Base-by-base conservation (phyloP, 2,797 vertebrate genomes). In the Phaenicophaeus curvirostris region DNA sequence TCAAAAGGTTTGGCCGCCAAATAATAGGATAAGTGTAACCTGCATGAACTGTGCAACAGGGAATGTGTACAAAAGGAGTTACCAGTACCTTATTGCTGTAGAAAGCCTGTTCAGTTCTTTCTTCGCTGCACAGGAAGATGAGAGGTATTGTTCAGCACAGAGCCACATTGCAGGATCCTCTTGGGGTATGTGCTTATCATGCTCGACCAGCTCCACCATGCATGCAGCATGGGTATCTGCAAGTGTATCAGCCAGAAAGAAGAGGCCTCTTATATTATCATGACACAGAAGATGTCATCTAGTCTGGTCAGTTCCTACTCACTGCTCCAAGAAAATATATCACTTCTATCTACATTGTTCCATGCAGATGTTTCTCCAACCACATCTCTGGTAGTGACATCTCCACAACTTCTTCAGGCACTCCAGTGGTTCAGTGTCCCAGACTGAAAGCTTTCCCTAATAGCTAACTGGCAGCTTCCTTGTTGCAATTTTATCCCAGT, bases 41-140 rank as follows among this genome's bases (percentile, higher is more conserved):
- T 55, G 16, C 15, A 39, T n/a, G 33, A 68, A n/a, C 14, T 31
- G 15, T 33, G 7, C 3, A 3, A 57, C 4, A 30, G 12, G 4
- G 41, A 50, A 25, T 0, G 1, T 13, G 41, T 51, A 61, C 16
- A 21, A 48, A 86, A 61, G 41, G 33, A 69, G 59, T 27, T 30
- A 35, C 9, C 0, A 0, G 53, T 21, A 21, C 35, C n/a, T 53
- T 1, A 0, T 25, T 37, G n/a, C 24, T 53, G 31, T 17, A 13
- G 21, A 55, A 92, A 76, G 74, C 0, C 0, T 6, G 33, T 57
- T 81, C 37, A 25, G 20, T 8, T 48, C 20, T 23, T 23, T 42
- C 57, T 39, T 57, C 69, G 48, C 46, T 77, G 61, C 3, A 4
- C 28, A 17, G 24, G 13, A n/a, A 51, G 35, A 68, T 0, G 0